Evolutionary conservation across 2,113 vertebrate species (phyloP), one percentile per base, ranked within the genome.

Genomic region (Amphilophus citrinellus): DNA sequence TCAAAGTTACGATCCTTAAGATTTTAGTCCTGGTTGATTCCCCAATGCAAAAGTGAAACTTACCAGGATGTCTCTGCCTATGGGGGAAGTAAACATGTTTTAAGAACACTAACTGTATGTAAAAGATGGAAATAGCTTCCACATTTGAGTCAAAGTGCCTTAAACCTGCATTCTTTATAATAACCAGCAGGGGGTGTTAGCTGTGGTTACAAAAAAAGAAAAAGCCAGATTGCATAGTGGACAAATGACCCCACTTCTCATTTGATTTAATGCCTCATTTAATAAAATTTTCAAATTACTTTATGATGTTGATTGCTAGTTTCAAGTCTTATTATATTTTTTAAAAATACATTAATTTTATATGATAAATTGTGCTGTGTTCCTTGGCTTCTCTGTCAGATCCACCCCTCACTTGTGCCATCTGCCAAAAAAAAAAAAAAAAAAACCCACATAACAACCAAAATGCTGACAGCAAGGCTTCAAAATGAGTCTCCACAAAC

Each of bases 1-100:
- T 63, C 14, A 65, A 65, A 60, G 50, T 61, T 77, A 73, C 14
- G 24, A 66, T 78, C 42, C 42, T 80, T 59, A 63, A 77, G 50
- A 84, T 65, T 77, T 58, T 17, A 62, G 42, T 61, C 6, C 10
- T 39, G 39, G 32, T 1, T 27, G 42, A 71, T 78, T 56, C 17
- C 2, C 3, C 17, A 53, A 18, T 18, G 17, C 17, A 7, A 7
- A 53, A 53, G 50, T 53, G 50, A 6, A 53, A 7, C 6, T 53
- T 53, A 53, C 5, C 47, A 53, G 17, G 17, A 53, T 53, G 44
- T 27, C 22, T 63, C 32, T 63, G 61, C 32, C 61, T 50, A 7
- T 50, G 24, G 17, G 24, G 10, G 44, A 71, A 71, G 17, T 11
- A 71, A 71, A 27, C 66, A 32, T 30, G 17, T 71, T 71, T 53